Evolutionary conservation across 2,113 vertebrate species (phyloP).

Genomic region (Peromyscus polionotus): DNA sequence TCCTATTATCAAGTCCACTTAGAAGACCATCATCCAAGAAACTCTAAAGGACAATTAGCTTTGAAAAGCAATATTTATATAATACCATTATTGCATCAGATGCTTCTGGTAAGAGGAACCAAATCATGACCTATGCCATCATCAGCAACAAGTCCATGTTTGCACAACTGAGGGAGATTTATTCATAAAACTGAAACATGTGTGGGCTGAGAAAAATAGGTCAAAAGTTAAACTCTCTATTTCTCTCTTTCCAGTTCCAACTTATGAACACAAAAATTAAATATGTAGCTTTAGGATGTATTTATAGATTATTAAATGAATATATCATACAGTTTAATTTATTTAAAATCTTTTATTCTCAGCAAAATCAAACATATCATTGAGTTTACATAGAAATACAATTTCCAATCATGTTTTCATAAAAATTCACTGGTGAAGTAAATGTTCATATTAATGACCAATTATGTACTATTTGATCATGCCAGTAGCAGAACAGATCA

Average conservation of each 20-base stretch:
- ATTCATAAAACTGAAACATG: constrained; percentile 15
- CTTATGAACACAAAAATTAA: not conserved
- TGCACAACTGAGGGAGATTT: constrained; percentile 51
- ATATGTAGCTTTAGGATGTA: constrained; percentile 5
- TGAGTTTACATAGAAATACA: constrained; percentile 90
- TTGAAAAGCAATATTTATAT: constrained; percentile 37
- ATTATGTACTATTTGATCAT: constrained; percentile 83
- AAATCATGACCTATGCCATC: constrained; percentile 30
- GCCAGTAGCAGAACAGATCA: constrained; percentile 83
- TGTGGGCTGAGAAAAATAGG: constrained; percentile 55
- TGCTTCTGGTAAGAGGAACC: constrained; percentile 16
- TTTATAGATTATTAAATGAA: constrained; percentile 66
- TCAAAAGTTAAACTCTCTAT: not conserved
- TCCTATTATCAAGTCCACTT: not conserved
- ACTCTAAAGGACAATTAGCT: not conserved
- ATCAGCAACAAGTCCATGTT: constrained; percentile 38
- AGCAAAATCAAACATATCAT: constrained; percentile 88
- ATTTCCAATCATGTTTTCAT: constrained; percentile 83
- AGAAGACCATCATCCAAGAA: not conserved
- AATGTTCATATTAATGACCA: constrained; percentile 77
- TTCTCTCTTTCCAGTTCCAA: not conserved
- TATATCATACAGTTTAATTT: constrained; percentile 74
- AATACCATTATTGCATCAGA: constrained; percentile 20
- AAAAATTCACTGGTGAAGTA: constrained; percentile 85
- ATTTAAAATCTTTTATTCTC: constrained; percentile 90